phyloP scores from a whole-genome alignment of 1,140 invertebrate genomes.

The Drosophila carrolli region DNA sequence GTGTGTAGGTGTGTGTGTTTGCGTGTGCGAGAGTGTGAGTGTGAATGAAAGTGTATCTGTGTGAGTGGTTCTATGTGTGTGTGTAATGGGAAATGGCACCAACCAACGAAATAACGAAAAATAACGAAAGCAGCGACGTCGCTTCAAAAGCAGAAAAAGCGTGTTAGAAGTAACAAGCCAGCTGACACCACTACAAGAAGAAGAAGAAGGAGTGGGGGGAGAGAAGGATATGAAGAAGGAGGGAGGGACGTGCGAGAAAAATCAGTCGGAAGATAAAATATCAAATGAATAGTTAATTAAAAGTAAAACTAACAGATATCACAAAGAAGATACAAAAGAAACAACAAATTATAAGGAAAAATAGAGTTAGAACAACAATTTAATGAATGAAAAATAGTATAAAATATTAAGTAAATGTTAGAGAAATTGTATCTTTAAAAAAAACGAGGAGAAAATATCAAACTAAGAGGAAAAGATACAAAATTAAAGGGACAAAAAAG shows the following conservation, averaged over 20 bases:
- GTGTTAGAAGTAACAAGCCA: constrained; percentile 82
- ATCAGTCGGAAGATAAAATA: background rate
- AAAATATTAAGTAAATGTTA: too few species aligned
- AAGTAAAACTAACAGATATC: background rate
- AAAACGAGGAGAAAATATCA: too few species aligned
- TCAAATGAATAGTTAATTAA: constrained; percentile 1
- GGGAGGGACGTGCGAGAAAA: background rate
- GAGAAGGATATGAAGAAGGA: constrained; percentile 3
- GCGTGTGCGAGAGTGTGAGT: constrained; percentile 16
- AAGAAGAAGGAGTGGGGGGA: constrained; percentile 22
- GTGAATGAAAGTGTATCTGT: background rate
- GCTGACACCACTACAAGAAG: constrained; percentile 65
- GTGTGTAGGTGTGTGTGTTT: constrained; percentile 19
- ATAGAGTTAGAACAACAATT: too few species aligned
- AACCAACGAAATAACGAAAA: constrained; percentile 51
- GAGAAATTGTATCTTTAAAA: too few species aligned
- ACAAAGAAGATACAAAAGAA: constrained; percentile 1
- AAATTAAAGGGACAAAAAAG: too few species aligned
- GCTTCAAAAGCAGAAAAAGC: constrained; percentile 39
- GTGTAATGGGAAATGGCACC: constrained; percentile 52
- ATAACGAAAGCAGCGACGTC: constrained; percentile 41
- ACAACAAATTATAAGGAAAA: background rate
- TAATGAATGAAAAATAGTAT: too few species aligned
- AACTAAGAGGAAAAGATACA: too few species aligned
- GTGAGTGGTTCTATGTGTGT: constrained; percentile 21